phyloP scores from a whole-genome alignment of 2,113 vertebrate species.

The Laticauda laticaudata region DNA sequence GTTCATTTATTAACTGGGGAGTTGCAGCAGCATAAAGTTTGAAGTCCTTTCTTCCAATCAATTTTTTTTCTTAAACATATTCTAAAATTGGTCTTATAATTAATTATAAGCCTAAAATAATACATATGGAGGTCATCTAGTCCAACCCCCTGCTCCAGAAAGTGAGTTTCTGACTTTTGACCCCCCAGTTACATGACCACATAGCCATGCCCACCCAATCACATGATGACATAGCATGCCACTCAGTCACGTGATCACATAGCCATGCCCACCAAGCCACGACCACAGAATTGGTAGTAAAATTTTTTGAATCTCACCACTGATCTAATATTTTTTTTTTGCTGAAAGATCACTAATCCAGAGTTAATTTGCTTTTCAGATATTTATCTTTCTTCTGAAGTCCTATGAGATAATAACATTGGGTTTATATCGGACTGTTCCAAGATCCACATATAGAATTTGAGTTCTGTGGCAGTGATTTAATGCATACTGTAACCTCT shows the following conservation, averaged over 20 bases:
- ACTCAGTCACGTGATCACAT: too few species aligned
- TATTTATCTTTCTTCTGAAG: background rate
- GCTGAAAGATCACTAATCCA: background rate
- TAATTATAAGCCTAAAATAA: background rate
- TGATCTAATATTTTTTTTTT: background rate
- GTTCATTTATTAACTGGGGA: background rate
- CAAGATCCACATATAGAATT: background rate
- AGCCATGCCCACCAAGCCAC: too few species aligned
- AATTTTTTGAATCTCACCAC: too few species aligned
- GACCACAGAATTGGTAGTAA: too few species aligned
- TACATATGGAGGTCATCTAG: too few species aligned
- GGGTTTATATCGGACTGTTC: too few species aligned
- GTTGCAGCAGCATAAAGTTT: background rate
- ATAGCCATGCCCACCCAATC: too few species aligned
- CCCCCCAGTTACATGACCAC: too few species aligned
- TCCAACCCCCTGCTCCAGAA: too few species aligned
- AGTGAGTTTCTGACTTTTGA: too few species aligned
- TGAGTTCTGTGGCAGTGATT: background rate
- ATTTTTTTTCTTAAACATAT: background rate
- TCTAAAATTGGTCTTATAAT: background rate
- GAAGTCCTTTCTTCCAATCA: background rate
- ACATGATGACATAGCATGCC: too few species aligned
- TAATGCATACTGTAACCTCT: background rate
- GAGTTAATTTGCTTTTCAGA: background rate
- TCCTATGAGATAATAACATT: background rate